Percentiles rank a stretch among this genome's conserved stretches.
phyloP scores from a whole-genome alignment of 1,140 invertebrate genomes.

The Gryon sp. region DNA sequence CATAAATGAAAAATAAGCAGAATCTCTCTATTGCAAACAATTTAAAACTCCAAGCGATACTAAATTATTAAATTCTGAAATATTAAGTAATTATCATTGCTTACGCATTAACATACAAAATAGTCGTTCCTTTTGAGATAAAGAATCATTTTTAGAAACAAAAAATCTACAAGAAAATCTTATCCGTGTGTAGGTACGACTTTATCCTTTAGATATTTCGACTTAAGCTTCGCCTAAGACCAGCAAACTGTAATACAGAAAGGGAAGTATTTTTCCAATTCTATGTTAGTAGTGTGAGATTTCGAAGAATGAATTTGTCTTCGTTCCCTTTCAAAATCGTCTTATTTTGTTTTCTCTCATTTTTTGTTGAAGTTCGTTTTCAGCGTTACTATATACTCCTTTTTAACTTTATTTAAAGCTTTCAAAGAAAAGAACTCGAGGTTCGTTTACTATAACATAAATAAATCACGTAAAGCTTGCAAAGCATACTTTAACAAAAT shows the following conservation, averaged over 20 bases:
- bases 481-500: not conserved
- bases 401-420: slow-evolving; percentile 20
- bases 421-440: slow-evolving; percentile 1
- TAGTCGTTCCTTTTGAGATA: too few species aligned
- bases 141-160: too few species aligned
- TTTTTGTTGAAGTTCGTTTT: slow-evolving; percentile 16
- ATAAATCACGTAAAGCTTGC: slow-evolving; percentile 21
- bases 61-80: too few species aligned
- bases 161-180: too few species aligned
- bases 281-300: slow-evolving; percentile 16
- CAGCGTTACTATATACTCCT: slow-evolving; percentile 8
- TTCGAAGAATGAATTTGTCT: slow-evolving; percentile 10
- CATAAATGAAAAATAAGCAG: too few species aligned
- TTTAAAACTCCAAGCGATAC: too few species aligned
- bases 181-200: too few species aligned
- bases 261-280: slow-evolving; percentile 24
- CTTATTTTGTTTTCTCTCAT: not conserved
- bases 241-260: slow-evolving; percentile 3
- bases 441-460: slow-evolving; percentile 13
- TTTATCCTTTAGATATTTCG: slow-evolving; percentile 42
- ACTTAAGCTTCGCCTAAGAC: slow-evolving; percentile 41
- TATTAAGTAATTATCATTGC: too few species aligned
- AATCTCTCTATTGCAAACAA: too few species aligned
- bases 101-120: too few species aligned
- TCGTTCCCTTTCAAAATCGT: slow-evolving; percentile 18